Evolutionary conservation across 2,888 invertebrate species (phyloP), one percentile per base, ranked within the genome.

Genomic region (Andricus quercusramuli): DNA sequence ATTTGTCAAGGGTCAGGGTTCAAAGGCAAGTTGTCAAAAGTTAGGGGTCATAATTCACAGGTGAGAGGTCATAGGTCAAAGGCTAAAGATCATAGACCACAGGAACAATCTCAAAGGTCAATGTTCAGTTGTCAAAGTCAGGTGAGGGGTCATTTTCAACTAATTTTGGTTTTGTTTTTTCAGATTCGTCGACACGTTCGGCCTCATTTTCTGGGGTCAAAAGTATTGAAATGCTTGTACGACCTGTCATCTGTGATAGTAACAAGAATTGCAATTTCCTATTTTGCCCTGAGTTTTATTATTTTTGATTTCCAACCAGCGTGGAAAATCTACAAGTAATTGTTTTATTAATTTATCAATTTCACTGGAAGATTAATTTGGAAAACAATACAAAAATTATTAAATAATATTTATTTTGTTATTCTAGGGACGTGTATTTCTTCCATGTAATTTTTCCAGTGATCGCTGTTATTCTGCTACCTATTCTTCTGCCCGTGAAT

Each of bases 211-310:
- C 93, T 96, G 88, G 94, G 94, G 87, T 95, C 95, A 87, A 94
- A 94, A 83, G 93, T 94, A 68, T 94, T 94, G 84, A 97, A 97
- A 93, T 91, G 95, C 85, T 94, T 97, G 85, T 99, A 99, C 93
- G 97, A 99, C 93, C 93, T 95, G 79, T 88, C 97, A 82, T 97
- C 99, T 62, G 97, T 97, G 91, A 90, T 96, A 44, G 94, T 95
- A 64, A 98, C 98, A 29, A 95, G 98, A 87, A 92, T 98, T 76
- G 95, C 96, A 83, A 95, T 99, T 95, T 96, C 97, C 56, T 99
- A 99, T 92, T 94, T 97, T 78, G 97, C 98, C 67, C 97, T 98
- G 92, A 97, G 98, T 85, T 99, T 99, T 93, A 96, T 98, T 82
- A 93, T 98, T 83, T 95, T 99, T 89, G 97, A 98, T 90, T 96